phyloP scores from a whole-genome alignment of 2,888 invertebrate species.

The Scaeva pyrastri region DNA sequence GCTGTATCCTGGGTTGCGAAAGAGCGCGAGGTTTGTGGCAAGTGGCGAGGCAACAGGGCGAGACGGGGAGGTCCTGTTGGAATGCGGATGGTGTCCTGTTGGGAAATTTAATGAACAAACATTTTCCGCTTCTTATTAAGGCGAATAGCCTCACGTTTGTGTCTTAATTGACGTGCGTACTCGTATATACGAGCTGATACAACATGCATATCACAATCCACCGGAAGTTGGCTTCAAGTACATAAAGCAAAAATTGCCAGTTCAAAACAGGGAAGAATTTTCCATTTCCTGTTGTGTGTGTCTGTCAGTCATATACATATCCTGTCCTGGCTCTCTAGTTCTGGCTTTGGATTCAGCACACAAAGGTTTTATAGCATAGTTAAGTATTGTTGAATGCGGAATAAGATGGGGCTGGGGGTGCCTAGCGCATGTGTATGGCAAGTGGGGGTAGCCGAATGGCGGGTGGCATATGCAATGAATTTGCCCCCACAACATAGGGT shows the following conservation, averaged over 20 bases:
- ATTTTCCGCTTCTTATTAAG: constrained; percentile 43
- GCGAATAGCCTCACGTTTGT: constrained; percentile 37
- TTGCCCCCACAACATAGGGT: constrained; percentile 41
- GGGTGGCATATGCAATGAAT: constrained; percentile 35
- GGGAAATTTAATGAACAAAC: constrained; percentile 52
- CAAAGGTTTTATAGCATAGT: constrained; percentile 1
- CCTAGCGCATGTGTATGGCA: too few relatives aligned
- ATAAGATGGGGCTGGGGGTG: too few relatives aligned
- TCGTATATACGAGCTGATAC: too few relatives aligned
- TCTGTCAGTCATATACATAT: neutral
- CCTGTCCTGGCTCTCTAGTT: too few relatives aligned
- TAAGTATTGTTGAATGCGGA: neutral
- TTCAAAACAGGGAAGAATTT: constrained; percentile 11
- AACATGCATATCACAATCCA: constrained; percentile 21
- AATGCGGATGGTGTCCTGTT: constrained; percentile 28
- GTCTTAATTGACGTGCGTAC: constrained; percentile 42
- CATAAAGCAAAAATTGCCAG: constrained; percentile 17
- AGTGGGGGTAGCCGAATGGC: neutral
- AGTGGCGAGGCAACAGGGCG: too few relatives aligned
- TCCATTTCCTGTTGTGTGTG: constrained; percentile 8
- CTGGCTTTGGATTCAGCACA: neutral
- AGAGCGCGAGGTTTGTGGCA: neutral
- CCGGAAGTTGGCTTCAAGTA: constrained; percentile 26
- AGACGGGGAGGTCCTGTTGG: neutral
- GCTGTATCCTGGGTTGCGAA: neutral